Percentiles rank a stretch among this genome's conserved stretches.
Evolutionary conservation across 2,113 vertebrate species (phyloP).

Genomic region (Salminus brasiliensis): DNA sequence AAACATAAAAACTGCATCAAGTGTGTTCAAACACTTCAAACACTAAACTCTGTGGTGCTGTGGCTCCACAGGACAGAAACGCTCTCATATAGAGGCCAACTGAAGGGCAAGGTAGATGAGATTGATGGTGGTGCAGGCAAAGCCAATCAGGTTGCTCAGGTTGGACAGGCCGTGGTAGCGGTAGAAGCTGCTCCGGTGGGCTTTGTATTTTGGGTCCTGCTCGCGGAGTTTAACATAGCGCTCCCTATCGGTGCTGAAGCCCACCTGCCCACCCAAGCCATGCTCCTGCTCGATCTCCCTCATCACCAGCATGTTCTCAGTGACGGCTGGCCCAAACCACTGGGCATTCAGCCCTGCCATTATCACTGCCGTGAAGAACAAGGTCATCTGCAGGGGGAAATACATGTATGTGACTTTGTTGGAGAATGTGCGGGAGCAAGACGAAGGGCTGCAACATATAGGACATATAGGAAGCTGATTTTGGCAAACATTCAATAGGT

Average conservation of each 20-base stretch:
- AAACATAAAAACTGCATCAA: background rate
- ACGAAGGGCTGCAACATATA: background rate
- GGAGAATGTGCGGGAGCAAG: background rate
- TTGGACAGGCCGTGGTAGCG: conserved; percentile 83
- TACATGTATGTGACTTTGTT: background rate
- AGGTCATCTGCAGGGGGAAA: conserved; percentile 71
- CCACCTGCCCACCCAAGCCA: conserved; percentile 78
- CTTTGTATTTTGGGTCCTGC: conserved; percentile 84
- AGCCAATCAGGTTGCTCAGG: conserved; percentile 81
- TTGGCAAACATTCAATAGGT: no score
- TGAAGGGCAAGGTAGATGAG: conserved; percentile 78
- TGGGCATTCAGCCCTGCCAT: conserved; percentile 74
- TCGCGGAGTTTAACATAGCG: conserved; percentile 80
- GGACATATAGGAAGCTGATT: no score
- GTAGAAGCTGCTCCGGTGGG: conserved; percentile 71
- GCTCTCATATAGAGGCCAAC: conserved; percentile 73
- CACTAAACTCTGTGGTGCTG: background rate
- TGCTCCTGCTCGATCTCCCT: conserved; percentile 82
- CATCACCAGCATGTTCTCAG: conserved; percentile 77
- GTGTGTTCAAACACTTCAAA: background rate
- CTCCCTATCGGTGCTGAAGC: conserved; percentile 69
- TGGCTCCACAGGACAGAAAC: background rate
- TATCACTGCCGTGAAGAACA: conserved; percentile 76
- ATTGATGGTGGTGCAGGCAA: conserved; percentile 80
- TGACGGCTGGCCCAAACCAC: conserved; percentile 79